Conservation (phyloP, 2,113 vertebrate genomes). For the Struthidea cinerea region DNA sequence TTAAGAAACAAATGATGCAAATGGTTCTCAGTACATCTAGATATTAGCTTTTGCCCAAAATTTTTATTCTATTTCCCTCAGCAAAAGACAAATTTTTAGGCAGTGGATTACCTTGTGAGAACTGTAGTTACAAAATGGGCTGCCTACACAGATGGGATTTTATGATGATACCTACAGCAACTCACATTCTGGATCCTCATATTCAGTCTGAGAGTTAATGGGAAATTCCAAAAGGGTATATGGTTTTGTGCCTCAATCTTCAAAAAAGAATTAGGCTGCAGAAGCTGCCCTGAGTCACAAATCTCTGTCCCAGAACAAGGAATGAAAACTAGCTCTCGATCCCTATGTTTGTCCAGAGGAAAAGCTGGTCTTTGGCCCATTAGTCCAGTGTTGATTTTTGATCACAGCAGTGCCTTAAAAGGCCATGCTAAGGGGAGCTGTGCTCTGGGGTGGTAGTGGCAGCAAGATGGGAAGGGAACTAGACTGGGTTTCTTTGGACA, state of each 20-base stretch:
- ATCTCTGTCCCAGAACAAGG: neutral
- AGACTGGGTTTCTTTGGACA: neutral
- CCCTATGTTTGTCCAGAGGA: neutral
- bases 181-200: neutral
- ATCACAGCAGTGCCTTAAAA: neutral
- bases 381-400: neutral
- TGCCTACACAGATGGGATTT: accelerated
- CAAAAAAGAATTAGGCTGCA: neutral
- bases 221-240: neutral
- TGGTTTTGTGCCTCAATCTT: neutral
- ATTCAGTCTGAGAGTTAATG: neutral
- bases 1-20: neutral
- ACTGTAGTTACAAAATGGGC: neutral
- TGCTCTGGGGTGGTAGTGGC: neutral
- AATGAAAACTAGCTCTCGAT: neutral
- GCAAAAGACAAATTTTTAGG: neutral
- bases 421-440: neutral
- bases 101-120: neutral
- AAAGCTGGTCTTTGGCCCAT: neutral
- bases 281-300: neutral
- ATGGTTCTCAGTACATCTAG: neutral
- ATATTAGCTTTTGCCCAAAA: neutral
- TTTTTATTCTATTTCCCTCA: neutral
- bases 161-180: neutral
- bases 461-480: neutral